These are phyloP conservation scores for Nestor notabilis DNA, from an alignment of 2,113 vertebrate species.

Conservation along the genomic window DNA sequence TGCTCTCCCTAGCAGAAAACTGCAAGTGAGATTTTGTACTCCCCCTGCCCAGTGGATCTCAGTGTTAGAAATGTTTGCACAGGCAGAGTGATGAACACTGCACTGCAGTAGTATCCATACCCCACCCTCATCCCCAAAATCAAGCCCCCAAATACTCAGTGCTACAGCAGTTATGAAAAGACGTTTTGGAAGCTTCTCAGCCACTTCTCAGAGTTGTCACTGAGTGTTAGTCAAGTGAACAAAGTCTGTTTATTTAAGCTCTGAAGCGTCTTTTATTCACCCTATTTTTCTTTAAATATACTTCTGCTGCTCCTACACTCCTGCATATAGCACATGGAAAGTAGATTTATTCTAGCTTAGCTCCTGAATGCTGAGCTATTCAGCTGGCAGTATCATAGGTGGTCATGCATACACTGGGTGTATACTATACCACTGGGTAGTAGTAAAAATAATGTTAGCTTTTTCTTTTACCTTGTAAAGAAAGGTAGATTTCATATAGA, in stretches of 20 bases:
- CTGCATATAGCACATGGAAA: not conserved
- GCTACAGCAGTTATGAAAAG: not conserved
- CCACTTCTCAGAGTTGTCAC: not conserved
- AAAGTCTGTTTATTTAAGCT: not conserved
- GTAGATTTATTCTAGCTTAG: not conserved
- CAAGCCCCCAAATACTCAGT: not conserved
- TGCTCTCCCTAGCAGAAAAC: not conserved
- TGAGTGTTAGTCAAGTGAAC: not conserved
- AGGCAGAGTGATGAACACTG: rapidly evolving
- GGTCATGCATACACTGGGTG: not conserved
- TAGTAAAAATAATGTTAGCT: not conserved
- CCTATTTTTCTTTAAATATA: not conserved
- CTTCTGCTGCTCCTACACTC: not conserved
- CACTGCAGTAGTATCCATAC: not conserved
- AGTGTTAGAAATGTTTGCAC: not conserved
- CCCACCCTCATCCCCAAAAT: not conserved
- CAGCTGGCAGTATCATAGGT: not conserved
- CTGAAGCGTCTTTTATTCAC: not conserved
- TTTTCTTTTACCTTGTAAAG: not conserved
- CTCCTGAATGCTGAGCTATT: not conserved
- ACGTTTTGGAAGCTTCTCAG: not conserved
- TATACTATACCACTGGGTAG: not conserved
- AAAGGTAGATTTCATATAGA: not conserved
- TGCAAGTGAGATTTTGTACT: not conserved
- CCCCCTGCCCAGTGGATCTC: not conserved